These are phyloP conservation scores for Pipistrellus kuhlii DNA, from an alignment of 2,797 vertebrate genomes.

Conservation along the genomic window DNA sequence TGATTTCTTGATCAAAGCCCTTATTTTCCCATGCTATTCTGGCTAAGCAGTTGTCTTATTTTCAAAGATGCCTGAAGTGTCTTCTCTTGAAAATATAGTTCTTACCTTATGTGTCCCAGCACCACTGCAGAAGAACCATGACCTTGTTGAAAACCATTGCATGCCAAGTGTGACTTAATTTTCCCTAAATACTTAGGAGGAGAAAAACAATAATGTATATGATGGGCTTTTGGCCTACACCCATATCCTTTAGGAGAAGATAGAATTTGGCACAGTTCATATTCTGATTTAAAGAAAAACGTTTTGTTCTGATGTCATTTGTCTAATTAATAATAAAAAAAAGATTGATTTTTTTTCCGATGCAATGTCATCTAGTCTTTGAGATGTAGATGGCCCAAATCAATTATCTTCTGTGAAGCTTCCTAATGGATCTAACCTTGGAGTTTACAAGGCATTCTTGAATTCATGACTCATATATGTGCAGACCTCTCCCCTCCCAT, in stretches of 20 bases:
- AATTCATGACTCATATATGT: neutral
- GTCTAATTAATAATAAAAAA: constrained; percentile 78
- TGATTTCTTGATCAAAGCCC: neutral
- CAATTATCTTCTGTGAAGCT: constrained; percentile 17
- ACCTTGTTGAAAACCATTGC: constrained; percentile 81
- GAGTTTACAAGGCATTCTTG: neutral
- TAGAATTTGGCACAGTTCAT: constrained; percentile 82
- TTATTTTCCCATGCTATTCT: neutral
- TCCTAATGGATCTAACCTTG: neutral
- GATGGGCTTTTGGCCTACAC: constrained; percentile 79
- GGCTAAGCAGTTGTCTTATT: constrained; percentile 46
- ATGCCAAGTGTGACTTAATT: constrained; percentile 86
- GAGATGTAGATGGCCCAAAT: constrained; percentile 1
- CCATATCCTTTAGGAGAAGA: constrained; percentile 81
- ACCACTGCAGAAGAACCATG: constrained; percentile 68
- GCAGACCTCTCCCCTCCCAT: neutral
- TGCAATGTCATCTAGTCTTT: constrained; percentile 64
- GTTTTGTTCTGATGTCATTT: constrained; percentile 82
- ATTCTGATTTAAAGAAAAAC: constrained; percentile 80
- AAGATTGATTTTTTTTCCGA: constrained; percentile 58
- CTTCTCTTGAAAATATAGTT: constrained; percentile 10
- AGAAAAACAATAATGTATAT: constrained; percentile 85
- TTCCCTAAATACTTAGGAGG: constrained; percentile 85
- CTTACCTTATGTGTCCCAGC: constrained; percentile 71
- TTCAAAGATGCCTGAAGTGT: constrained; percentile 65